Base-by-base conservation (phyloP, 2,888 invertebrate species). In the Sarcophaga rosellei region DNA sequence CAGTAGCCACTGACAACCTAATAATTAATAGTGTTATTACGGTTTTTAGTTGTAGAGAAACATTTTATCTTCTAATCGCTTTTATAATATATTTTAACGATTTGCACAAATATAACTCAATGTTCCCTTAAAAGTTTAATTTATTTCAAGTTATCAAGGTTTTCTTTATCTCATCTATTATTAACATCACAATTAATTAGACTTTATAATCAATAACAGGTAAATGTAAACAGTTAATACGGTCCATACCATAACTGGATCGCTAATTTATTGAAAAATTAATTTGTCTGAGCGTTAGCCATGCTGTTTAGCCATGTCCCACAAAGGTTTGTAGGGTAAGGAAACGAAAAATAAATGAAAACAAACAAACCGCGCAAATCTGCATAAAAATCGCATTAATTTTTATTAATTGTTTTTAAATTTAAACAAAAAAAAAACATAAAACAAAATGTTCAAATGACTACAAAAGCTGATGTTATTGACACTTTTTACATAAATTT, bases 401-500 rank as follows among this genome's bases (percentile, higher is more conserved):
- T 76, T 53, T 53, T 53, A 53, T 53, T 17, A 53, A 53, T 53
- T 17, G 17, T 53, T 35, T 35, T 35, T 0, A 53, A 53, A 53
- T 53, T 53, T 15, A 17, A 53, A 12, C 8, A 53, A 53, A 53
- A 12, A 53, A 15, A 53, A 53, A 53, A 53, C 3, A 47, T 2
- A 2, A 53, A 53, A 53, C 0, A 53, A 53, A 17, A 53, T 15
- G 0, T 4, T 4, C 15, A 25, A 15, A 25, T 70, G 11, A 57
- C 35, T 35, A 69, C 17, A 53, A 69, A 69, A 69, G 17, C 17
- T 17, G 20, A 72, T 79, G 70, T 63, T 62, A 63, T 65, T 79
- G 79, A 70, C 78, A 70, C 21, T 8, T 69, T 76, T 53, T 74
- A 53, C 45, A 53, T 23, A 63, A 44, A 23, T 74, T 74, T 63